Evolutionary conservation across 2,797 vertebrate species (phyloP).

Genomic region (Sylvia borin): DNA sequence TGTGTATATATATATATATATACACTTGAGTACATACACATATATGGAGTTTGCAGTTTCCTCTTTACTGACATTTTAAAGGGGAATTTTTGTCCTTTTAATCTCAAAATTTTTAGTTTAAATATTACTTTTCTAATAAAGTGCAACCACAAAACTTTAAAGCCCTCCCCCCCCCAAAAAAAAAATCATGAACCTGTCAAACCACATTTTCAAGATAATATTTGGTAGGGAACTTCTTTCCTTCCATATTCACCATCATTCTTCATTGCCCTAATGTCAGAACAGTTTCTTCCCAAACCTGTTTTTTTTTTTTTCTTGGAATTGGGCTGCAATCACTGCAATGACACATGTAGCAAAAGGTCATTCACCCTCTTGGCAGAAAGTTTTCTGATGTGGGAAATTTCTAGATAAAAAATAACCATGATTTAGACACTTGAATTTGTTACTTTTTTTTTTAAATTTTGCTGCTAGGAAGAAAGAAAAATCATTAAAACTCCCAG

Average conservation of each 20-base stretch:
- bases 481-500: neutral
- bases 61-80: neutral
- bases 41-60: neutral
- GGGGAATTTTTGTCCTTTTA: neutral
- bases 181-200: accelerated
- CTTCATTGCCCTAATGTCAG: neutral
- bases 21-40: neutral
- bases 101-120: neutral
- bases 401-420: neutral
- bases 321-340: neutral
- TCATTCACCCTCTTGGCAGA: neutral
- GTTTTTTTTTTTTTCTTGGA: neutral
- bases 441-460: neutral
- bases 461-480: neutral
- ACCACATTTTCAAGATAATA: neutral
- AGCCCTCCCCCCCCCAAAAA: accelerated
- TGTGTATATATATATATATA: neutral
- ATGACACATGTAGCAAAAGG: accelerated
- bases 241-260: neutral
- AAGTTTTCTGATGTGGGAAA: neutral
- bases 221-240: neutral
- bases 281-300: neutral
- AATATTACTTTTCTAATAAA: neutral
- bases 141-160: neutral
- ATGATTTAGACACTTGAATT: neutral